A percentile compares a stretch with the other conserved stretches of the same genome.
phyloP scores from a whole-genome alignment of 2,888 invertebrate genomes.

The Xestia xanthographa region DNA sequence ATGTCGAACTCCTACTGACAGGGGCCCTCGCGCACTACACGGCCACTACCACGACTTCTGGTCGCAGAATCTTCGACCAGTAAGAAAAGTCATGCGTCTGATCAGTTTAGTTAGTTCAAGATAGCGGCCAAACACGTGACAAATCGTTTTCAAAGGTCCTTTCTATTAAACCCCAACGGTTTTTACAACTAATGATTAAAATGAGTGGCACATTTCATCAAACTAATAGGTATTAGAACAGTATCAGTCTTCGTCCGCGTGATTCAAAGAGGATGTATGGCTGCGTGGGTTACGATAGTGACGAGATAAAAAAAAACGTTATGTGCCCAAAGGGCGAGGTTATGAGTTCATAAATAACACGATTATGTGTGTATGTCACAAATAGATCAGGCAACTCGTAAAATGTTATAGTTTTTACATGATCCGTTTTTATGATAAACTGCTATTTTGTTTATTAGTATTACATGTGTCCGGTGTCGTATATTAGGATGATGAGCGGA shows the following conservation, averaged over 20 bases:
- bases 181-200: not conserved
- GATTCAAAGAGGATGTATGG: conserved; percentile 44
- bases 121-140: too few species aligned
- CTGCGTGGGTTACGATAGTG: conserved; percentile 65
- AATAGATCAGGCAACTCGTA: conserved; percentile 54
- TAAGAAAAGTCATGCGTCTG: not conserved
- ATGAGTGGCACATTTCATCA: not conserved
- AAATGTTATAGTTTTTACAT: conserved; percentile 30
- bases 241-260: conserved; percentile 35
- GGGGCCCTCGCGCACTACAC: too few species aligned
- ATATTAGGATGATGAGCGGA: conserved; percentile 1
- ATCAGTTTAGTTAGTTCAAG: not conserved
- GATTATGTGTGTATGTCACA: conserved; percentile 41
- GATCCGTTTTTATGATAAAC: conserved; percentile 37
- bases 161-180: not conserved
- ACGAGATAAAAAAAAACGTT: conserved; percentile 58
- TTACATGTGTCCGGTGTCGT: conserved; percentile 8
- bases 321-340: conserved; percentile 69
- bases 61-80: not conserved
- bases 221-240: conserved; percentile 8
- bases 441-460: conserved; percentile 30
- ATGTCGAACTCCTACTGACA: not conserved
- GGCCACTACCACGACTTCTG: not conserved
- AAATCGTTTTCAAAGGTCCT: not conserved
- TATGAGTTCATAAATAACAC: conserved; percentile 50